A percentile compares a stretch with the other conserved stretches of the same genome.
These are phyloP conservation scores for Lytechinus pictus DNA, from an alignment of 35 echinoderm and acorn worm genomes.

Conservation along the genomic window DNA sequence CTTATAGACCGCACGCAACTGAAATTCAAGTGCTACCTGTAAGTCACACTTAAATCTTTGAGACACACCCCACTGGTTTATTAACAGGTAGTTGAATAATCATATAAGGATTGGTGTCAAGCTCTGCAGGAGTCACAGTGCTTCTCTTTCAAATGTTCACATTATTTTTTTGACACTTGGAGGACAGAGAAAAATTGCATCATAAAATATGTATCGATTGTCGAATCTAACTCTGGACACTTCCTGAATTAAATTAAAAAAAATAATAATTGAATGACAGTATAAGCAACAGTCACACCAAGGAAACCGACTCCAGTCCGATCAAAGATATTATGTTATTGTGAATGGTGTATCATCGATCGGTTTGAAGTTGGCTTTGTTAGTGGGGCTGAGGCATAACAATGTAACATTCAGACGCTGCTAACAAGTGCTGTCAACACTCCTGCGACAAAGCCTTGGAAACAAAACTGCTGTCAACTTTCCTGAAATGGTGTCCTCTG, in stretches of 20 bases:
- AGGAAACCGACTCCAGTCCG: no score
- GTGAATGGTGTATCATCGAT: no score
- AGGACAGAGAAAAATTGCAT: neutral
- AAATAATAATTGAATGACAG: no score
- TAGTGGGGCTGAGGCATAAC: no score
- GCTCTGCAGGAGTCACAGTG: neutral
- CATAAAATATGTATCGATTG: neutral
- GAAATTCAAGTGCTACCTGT: neutral
- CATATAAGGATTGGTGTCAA: neutral
- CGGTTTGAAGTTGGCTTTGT: no score
- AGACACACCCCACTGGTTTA: neutral
- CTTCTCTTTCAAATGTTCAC: neutral
- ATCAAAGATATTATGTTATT: no score
- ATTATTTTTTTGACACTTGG: neutral
- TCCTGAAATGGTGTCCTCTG: no score
- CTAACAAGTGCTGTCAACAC: neutral
- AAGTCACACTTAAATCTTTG: neutral
- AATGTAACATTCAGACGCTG: no score
- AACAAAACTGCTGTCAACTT: no score
- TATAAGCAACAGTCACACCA: no score
- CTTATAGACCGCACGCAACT: no score
- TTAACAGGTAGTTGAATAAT: neutral
- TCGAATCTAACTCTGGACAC: neutral
- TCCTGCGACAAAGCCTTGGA: no score
- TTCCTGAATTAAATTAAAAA: neutral